Percentiles rank a stretch among this genome's conserved stretches.
Conservation (phyloP, 2,113 vertebrate genomes). For the Hystrix brachyura region DNA sequence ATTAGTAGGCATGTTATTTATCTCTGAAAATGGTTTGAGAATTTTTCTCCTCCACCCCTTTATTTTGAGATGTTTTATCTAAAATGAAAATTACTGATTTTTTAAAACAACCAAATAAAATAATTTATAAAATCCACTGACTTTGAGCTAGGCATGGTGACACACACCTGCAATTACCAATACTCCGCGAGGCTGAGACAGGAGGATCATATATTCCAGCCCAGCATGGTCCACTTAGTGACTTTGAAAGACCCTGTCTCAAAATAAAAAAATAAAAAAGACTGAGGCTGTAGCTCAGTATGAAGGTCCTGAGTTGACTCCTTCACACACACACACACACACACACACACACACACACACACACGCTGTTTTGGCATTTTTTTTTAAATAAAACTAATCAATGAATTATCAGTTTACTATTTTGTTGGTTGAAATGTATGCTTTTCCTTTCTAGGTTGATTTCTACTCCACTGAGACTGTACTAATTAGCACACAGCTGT, state of each 20-base stretch:
- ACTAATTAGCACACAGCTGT: neutral
- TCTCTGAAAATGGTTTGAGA: neutral
- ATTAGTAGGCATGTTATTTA: neutral
- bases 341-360: neutral
- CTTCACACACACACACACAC: neutral
- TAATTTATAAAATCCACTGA: neutral
- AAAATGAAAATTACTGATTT: neutral
- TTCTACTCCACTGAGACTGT: neutral
- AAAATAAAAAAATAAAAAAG: neutral
- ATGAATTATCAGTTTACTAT: neutral
- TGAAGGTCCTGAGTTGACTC: too few species aligned
- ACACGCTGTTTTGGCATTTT: neutral
- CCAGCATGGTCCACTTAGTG: neutral
- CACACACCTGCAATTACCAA: neutral
- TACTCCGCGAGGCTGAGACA: neutral
- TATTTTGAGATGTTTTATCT: slow-evolving; percentile 12
- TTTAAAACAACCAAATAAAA: neutral
- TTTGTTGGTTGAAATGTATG: neutral
- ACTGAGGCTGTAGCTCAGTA: neutral
- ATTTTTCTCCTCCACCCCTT: neutral
- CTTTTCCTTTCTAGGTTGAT: neutral
- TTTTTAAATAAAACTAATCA: neutral
- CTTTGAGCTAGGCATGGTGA: neutral
- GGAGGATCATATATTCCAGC: neutral
- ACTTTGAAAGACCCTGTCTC: neutral